These are phyloP conservation scores for Pangasius sanitwongsei DNA, from an alignment of 2,797 vertebrate genomes.

Conservation along the genomic window DNA sequence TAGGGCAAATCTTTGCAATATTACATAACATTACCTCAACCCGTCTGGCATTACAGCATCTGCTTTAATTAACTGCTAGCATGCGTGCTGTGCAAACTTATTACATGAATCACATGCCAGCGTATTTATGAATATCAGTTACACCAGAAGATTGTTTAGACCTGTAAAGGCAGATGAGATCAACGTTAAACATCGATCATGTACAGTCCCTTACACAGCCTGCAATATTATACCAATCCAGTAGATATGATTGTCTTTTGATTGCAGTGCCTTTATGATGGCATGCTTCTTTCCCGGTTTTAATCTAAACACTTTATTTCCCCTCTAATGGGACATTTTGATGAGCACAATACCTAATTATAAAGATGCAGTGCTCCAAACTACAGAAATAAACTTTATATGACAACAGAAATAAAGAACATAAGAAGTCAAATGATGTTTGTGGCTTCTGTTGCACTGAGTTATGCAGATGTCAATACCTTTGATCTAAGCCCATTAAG, in stretches of 20 bases:
- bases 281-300: background rate
- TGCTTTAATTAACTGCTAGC: constrained; percentile 46
- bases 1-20: constrained; percentile 27
- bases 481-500: background rate
- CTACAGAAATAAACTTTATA: background rate
- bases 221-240: background rate
- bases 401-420: background rate
- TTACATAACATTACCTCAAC: constrained; percentile 45
- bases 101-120: background rate
- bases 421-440: background rate
- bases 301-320: background rate
- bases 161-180: background rate
- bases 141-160: background rate
- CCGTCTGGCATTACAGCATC: constrained; percentile 27
- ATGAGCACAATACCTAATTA: background rate
- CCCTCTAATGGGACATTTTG: background rate
- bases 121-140: background rate
- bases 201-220: background rate
- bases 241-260: background rate
- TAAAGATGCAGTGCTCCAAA: background rate
- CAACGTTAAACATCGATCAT: background rate
- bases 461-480: background rate
- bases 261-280: background rate
- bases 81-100: constrained; percentile 3
- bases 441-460: background rate